Evolutionary conservation across 2,797 vertebrate genomes (phyloP).

Genomic region (Malurus splendens): DNA sequence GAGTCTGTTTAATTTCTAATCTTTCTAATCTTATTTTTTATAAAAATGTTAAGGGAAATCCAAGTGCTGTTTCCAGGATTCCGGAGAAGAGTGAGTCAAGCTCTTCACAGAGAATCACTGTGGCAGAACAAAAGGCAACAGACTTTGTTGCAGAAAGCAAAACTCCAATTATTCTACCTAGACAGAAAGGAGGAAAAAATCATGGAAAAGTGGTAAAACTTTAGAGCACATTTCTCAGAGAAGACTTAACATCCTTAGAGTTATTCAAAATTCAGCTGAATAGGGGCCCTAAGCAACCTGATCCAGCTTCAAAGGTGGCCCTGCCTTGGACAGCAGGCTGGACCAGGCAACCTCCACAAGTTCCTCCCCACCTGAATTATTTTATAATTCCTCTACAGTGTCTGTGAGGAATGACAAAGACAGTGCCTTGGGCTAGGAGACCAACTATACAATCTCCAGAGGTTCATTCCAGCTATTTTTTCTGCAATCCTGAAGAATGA

Average conservation of each 20-base stretch:
- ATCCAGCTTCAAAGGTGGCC: background rate
- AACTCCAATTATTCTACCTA: background rate
- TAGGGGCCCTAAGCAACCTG: background rate
- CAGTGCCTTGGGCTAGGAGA: slow-evolving; percentile 26
- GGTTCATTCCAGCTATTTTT: background rate
- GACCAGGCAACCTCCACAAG: background rate
- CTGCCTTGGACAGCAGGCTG: background rate
- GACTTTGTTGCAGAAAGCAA: background rate
- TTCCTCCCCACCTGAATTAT: background rate
- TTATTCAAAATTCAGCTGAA: background rate
- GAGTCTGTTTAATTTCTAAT: background rate
- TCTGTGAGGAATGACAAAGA: slow-evolving; percentile 27
- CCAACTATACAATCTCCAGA: background rate
- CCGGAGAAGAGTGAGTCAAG: background rate
- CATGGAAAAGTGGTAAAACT: background rate
- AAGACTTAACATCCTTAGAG: background rate
- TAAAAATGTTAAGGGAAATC: background rate
- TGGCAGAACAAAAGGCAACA: background rate
- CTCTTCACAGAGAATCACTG: background rate
- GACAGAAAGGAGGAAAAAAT: background rate
- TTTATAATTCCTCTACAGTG: background rate
- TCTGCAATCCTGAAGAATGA: background rate
- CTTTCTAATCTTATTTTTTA: background rate
- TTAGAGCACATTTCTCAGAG: background rate
- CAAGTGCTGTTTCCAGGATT: background rate